A percentile compares a stretch with the other conserved stretches of the same genome.
Conservation (phyloP, 2,113 vertebrate species). For the Mobula hypostoma region DNA sequence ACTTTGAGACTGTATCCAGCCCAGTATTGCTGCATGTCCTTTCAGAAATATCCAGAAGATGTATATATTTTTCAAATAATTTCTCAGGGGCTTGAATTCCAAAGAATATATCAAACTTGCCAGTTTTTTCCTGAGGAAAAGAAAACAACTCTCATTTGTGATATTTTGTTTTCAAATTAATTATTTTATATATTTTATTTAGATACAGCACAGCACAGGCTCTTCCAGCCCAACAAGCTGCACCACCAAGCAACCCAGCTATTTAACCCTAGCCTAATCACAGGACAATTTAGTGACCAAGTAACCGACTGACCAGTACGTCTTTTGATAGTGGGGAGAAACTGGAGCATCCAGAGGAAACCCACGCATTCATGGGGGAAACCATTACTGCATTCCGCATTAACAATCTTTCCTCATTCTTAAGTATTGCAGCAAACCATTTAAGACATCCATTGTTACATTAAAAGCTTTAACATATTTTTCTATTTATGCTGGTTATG, state of each 20-base stretch:
- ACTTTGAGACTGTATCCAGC: background rate
- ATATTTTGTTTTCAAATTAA: background rate
- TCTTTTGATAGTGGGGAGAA: too few relatives aligned
- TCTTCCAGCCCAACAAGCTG: too few relatives aligned
- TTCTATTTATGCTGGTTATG: background rate
- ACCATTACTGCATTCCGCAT: background rate
- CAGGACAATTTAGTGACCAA: too few relatives aligned
- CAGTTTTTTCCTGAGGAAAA: background rate
- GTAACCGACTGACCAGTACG: too few relatives aligned
- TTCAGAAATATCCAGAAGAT: background rate
- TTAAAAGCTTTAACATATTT: background rate
- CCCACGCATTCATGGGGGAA: too few relatives aligned
- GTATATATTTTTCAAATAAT: conserved; percentile 10
- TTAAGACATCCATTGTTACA: background rate
- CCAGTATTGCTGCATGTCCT: background rate
- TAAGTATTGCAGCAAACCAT: background rate
- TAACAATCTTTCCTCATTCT: background rate
- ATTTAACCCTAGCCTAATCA: too few relatives aligned
- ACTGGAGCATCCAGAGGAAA: too few relatives aligned
- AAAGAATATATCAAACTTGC: background rate
- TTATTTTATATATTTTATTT: too few relatives aligned
- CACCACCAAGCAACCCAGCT: too few relatives aligned
- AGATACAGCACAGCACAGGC: too few relatives aligned
- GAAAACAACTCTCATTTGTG: background rate
- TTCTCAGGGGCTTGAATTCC: background rate